Percentiles rank a stretch among this genome's conserved stretches.
These are phyloP conservation scores for Dolichotis patagonum DNA, from an alignment of 2,113 vertebrate species.

Conservation along the genomic window DNA sequence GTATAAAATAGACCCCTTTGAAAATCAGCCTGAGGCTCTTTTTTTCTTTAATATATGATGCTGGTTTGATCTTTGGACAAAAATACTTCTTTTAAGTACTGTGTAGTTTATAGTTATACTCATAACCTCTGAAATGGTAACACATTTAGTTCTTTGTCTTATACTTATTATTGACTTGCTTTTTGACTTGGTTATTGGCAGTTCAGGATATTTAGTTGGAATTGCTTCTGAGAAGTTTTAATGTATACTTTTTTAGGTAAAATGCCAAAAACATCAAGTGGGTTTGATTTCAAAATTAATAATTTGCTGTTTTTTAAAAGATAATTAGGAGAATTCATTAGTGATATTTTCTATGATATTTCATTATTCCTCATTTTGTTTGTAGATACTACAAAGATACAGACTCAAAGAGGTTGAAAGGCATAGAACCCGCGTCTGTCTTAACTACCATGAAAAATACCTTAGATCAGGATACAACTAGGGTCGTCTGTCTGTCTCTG, in stretches of 20 bases:
- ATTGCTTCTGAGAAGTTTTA: slow-evolving; percentile 67
- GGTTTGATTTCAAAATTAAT: slow-evolving; percentile 23
- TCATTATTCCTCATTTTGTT: slow-evolving; percentile 30
- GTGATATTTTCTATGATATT: neutral
- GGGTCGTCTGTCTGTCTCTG: neutral
- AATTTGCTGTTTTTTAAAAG: neutral
- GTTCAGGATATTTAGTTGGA: slow-evolving; percentile 68
- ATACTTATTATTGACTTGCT: slow-evolving; percentile 47
- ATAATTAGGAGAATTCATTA: neutral
- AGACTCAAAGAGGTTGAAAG: neutral
- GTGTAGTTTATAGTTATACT: slow-evolving; percentile 34
- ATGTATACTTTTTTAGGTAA: slow-evolving; percentile 7
- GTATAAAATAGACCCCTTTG: slow-evolving; percentile 82
- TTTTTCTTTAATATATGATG: slow-evolving; percentile 64
- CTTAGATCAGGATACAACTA: neutral
- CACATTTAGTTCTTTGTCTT: slow-evolving; percentile 79
- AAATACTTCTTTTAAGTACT: slow-evolving; percentile 82
- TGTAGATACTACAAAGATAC: neutral
- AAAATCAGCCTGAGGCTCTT: slow-evolving; percentile 83
- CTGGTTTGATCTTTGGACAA: slow-evolving; percentile 86
- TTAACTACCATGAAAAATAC: neutral
- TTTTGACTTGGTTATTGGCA: slow-evolving; percentile 59
- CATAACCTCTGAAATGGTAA: slow-evolving; percentile 77
- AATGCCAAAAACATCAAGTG: neutral
- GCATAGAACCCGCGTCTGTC: neutral